Conservation (phyloP, 2,888 invertebrate species). For the Ophonus ardosiacus region DNA sequence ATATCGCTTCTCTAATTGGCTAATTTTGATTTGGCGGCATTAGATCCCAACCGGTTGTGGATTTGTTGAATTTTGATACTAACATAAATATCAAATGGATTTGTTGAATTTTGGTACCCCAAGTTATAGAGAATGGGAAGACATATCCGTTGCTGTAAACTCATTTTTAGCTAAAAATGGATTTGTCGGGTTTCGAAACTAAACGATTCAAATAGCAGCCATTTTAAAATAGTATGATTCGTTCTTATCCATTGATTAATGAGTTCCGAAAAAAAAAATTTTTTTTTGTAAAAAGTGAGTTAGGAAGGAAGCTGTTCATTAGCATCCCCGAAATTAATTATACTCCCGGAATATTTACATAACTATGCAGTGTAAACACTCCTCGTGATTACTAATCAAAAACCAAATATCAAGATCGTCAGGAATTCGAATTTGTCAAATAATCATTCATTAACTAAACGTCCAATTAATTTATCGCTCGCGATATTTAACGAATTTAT, state of each 20-base stretch:
- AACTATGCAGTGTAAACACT: slow-evolving; percentile 35
- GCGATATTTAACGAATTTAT: slow-evolving; percentile 46
- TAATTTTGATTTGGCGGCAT: no score
- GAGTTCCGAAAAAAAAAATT: not conserved
- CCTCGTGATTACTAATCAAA: slow-evolving; percentile 41
- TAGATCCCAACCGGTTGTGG: no score
- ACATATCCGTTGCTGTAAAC: no score
- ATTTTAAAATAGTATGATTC: not conserved
- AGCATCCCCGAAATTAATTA: slow-evolving; percentile 27
- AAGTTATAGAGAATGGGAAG: no score
- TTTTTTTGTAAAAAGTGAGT: not conserved
- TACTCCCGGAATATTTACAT: not conserved
- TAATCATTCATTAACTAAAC: slow-evolving; percentile 53
- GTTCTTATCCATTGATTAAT: not conserved
- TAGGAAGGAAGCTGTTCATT: slow-evolving; percentile 2
- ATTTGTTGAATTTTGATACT: no score
- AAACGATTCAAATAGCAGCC: no score
- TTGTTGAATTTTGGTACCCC: no score
- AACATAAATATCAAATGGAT: no score
- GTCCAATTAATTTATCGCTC: slow-evolving; percentile 51
- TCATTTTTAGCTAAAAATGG: no score
- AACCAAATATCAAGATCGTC: slow-evolving; percentile 41
- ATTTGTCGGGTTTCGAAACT: no score
- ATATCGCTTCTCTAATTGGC: no score
- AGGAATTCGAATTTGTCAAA: slow-evolving; percentile 35